Conservation (phyloP, 2,113 vertebrate species). For the Oophaga pumilio region DNA sequence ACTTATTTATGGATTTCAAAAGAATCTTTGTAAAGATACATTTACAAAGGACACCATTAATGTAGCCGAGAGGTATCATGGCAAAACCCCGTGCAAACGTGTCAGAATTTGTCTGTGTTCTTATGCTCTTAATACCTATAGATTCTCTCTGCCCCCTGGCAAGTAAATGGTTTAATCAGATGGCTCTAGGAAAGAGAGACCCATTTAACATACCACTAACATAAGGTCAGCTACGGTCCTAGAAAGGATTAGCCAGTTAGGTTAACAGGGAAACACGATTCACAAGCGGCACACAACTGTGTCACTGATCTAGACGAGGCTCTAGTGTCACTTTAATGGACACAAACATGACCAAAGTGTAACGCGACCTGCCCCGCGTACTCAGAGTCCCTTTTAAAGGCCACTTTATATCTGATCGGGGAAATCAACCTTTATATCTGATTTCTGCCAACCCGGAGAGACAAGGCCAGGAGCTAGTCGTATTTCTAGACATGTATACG, state of each 20-base stretch:
- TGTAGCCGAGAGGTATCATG: not conserved
- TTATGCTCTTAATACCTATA: not conserved
- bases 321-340: conserved; percentile 47
- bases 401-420: not conserved
- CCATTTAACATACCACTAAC: conserved; percentile 35
- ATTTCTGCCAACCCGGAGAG: conserved; percentile 67
- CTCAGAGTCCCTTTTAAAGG: not conserved
- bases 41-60: not conserved
- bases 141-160: conserved; percentile 7
- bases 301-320: conserved; percentile 25
- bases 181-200: conserved; percentile 5
- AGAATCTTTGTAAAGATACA: not conserved
- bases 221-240: conserved; percentile 34
- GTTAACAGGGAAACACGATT: conserved; percentile 21
- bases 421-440: conserved; percentile 60
- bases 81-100: not conserved
- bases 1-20: not conserved
- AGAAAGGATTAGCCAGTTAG: conserved; percentile 31
- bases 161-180: conserved; percentile 1
- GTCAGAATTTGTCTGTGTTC: not conserved
- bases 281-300: conserved; percentile 11
- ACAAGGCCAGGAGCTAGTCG: conserved; percentile 72
- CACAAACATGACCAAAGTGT: conserved; percentile 37
- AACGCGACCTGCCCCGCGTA: conserved; percentile 17
- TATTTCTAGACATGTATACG: conserved; percentile 79